Evolutionary conservation across 2,797 vertebrate species (phyloP).

Genomic region (Schizopygopsis malacanthus): DNA sequence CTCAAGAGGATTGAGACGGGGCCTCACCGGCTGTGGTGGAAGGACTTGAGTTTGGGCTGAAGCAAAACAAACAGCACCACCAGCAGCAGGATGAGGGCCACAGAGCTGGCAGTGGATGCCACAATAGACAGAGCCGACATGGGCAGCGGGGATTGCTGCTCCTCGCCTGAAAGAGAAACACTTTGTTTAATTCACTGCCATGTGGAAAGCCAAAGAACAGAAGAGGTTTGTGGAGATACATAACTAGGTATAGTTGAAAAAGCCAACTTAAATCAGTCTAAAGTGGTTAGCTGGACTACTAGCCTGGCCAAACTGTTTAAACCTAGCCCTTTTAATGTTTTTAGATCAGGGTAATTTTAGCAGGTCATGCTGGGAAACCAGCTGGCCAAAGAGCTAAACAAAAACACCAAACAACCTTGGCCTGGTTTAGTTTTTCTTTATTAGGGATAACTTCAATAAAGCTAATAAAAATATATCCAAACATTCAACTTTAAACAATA

Average conservation of each 20-base stretch:
- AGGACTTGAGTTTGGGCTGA: slow-evolving; percentile 97
- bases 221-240: background rate
- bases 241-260: background rate
- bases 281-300: background rate
- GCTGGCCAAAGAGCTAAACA: background rate
- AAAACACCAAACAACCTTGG: background rate
- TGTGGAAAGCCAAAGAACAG: background rate
- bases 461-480: background rate
- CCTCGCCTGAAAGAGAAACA: slow-evolving; percentile 82
- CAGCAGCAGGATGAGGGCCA: slow-evolving; percentile 92
- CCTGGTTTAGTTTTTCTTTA: background rate
- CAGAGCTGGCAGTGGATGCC: slow-evolving; percentile 92
- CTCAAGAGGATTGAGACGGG: background rate
- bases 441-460: background rate
- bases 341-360: background rate
- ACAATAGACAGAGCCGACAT: slow-evolving; percentile 94
- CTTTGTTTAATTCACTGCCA: background rate
- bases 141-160: slow-evolving; percentile 83
- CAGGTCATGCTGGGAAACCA: background rate
- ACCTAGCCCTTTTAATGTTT: background rate
- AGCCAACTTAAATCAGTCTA: background rate
- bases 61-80: slow-evolving; percentile 96
- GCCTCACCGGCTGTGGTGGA: slow-evolving; percentile 93
- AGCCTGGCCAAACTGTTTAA: background rate
- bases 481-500: background rate